Evolutionary conservation across 2,888 invertebrate species (phyloP), one percentile per base, ranked within the genome.

Genomic region (Torymus auratus): DNA sequence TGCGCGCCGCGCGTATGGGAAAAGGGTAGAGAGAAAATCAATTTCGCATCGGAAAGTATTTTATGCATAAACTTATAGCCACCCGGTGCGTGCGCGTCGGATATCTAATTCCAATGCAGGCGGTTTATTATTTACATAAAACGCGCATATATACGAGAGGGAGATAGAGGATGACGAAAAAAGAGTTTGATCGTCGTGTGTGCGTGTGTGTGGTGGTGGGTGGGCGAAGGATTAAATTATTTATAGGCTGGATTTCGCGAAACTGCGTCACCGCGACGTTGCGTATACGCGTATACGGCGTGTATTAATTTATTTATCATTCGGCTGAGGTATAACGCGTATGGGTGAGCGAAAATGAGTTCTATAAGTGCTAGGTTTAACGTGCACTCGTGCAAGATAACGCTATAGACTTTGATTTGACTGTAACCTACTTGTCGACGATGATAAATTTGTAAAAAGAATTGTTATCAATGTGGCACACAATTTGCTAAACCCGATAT

Each of bases 31-130:
- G 62, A 62, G 70, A 75, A 77, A 82, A 80, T 82, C 80, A 82
- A 80, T 82, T 74, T 67, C 77, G 69, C 80, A 80, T 82, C 41
- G 41, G 41, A 41, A 41, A 41, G 41, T 41, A 41, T 41, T 41
- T 41, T 82, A 82, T 80, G 82, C 77, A 82, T 82, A 80, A 82
- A 74, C 78, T 78, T 76, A 82, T 79, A 82, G 75, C 11, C 64
- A 23, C 13, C 14, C 28, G 14, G 53, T 23, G 41, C 62, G 14
- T 58, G 12, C 20, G 41, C 28, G 52, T 62, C 7, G 23, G 58
- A n/a, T 52, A 56, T 78, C 77, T 80, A 76, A 82, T 82, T 73
- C 82, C 64, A 72, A 73, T 65, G 61, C 60, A 20, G 13, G 69
- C n/a, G 58, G 20, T 82, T 80, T 58, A 80, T 82, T 82, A 82